Percentiles rank a stretch among this genome's conserved stretches.
Evolutionary conservation across 2,797 vertebrate genomes (phyloP).

Genomic region (Microchirus variegatus): DNA sequence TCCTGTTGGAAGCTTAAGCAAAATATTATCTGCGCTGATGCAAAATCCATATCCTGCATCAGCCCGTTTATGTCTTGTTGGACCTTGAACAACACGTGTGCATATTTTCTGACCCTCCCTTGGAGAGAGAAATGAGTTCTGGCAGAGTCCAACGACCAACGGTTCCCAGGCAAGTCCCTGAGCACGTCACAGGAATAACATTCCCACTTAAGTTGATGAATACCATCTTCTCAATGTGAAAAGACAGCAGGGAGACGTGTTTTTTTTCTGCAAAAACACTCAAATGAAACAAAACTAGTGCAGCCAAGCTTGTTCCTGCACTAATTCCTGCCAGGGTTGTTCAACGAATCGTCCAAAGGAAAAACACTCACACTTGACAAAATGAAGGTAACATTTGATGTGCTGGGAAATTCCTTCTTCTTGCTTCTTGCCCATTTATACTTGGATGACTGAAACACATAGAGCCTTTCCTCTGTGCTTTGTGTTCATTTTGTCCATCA

Average conservation of each 20-base stretch:
- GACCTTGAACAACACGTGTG: slow-evolving; percentile 63
- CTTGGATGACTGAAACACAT: no score
- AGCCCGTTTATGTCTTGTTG: slow-evolving; percentile 25
- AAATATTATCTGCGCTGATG: slow-evolving; percentile 22
- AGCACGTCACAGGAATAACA: slow-evolving; percentile 38
- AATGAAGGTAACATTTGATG: no score
- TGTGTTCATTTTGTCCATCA: no score
- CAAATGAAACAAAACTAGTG: slow-evolving; percentile 45
- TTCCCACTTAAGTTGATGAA: slow-evolving; percentile 58
- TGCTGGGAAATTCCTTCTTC: no score
- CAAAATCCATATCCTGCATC: slow-evolving; percentile 21
- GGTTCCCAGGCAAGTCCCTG: slow-evolving; percentile 43
- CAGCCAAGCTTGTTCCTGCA: slow-evolving; percentile 32
- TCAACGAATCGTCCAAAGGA: slow-evolving; percentile 3
- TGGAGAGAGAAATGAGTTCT: slow-evolving; percentile 52
- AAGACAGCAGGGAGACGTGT: slow-evolving; percentile 39
- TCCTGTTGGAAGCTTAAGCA: slow-evolving; percentile 48
- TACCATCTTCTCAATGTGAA: slow-evolving; percentile 48
- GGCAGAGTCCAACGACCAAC: slow-evolving; percentile 45
- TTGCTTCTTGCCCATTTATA: no score
- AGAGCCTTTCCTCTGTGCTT: no score
- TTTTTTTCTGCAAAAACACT: slow-evolving; percentile 59
- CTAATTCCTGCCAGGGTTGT: slow-evolving; percentile 17
- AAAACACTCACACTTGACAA: slow-evolving; percentile 20
- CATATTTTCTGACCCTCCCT: slow-evolving; percentile 65